Base-by-base conservation (phyloP, 2,888 invertebrate genomes). In the Lithophane semibrunnea region DNA sequence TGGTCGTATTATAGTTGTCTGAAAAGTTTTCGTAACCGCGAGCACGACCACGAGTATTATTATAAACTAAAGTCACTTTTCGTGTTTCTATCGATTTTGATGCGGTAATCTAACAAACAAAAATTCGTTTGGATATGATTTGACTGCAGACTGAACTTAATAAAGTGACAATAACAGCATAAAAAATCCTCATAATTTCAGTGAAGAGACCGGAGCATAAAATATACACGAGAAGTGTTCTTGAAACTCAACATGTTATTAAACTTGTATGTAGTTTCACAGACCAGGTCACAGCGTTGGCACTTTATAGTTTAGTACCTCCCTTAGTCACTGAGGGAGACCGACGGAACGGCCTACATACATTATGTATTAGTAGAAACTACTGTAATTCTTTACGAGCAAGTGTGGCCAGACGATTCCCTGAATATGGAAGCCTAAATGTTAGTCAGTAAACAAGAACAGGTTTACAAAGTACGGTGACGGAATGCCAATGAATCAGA, bases 401-500 rank as follows among this genome's bases (percentile, higher is more conserved):
- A 58, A 61, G 75, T 58, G 69, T 58, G 75, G 63, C 76, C 61
- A 75, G 65, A 64, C 72, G 60, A 52, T 44, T 16, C 69, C 80
- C 83, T 85, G 78, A 80, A 85, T 85, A 85, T 85, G 78, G 74
- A 82, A 76, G 42, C 13, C 61, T 54, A 82, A 74, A 77, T 54
- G 69, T 47, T 71, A 18, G 56, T 70, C 37, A 72, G 58, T 66
- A 75, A 52, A 73, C 63, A 73, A 67, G 71, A 63, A 75, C 10
- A 68, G 54, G 7, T 37, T 37, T 37, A 37, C 37, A 37, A 37
- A 37, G 5, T 37, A 37, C 37, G 5, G 37, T 37, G 8, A 18
- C 21, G 44, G 9, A 9, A 49, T 29, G 13, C n/a, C n/a, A n/a
- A n/a, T n/a, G n/a, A n/a, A n/a, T n/a, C n/a, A n/a, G n/a, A n/a